phyloP scores from a whole-genome alignment of 92 coral and sea anemone species.

The Chrysogorgia sp. region DNA sequence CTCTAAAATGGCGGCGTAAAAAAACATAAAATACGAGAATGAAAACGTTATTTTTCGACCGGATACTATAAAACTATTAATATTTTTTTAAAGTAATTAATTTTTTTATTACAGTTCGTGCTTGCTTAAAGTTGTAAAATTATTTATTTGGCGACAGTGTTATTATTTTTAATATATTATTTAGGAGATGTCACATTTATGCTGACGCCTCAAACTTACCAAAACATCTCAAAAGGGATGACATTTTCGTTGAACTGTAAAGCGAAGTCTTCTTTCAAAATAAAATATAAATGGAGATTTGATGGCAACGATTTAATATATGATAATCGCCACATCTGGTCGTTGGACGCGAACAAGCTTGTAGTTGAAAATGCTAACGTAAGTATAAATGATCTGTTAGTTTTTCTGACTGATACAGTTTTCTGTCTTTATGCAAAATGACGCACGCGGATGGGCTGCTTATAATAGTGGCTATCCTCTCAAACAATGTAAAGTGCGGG shows the following conservation, averaged over 20 bases:
- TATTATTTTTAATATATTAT: not conserved
- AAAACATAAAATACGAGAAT: too few species aligned
- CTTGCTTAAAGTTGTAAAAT: not conserved
- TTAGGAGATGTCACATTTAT: constrained; percentile 31
- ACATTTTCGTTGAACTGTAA: constrained; percentile 9
- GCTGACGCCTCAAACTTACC: not conserved
- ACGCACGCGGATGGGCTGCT: too few species aligned
- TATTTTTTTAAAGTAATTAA: too few species aligned
- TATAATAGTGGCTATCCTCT: too few species aligned
- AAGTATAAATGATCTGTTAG: too few species aligned
- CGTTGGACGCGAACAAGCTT: constrained; percentile 3
- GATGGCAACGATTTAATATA: constrained; percentile 16
- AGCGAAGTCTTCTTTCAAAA: constrained; percentile 18
- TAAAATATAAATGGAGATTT: constrained; percentile 35
- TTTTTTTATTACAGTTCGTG: too few species aligned
- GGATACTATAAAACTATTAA: too few species aligned
- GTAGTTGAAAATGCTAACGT: constrained; percentile 24
- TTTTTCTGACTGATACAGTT: too few species aligned
- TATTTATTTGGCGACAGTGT: not conserved
- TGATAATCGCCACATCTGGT: constrained; percentile 25
- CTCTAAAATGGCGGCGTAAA: too few species aligned
- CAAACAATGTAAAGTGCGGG: too few species aligned
- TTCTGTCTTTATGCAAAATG: too few species aligned
- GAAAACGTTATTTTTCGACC: too few species aligned
- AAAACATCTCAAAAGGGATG: constrained; percentile 12